Evolutionary conservation across 2,888 invertebrate genomes (phyloP).

Genomic region (Bibio marci): DNA sequence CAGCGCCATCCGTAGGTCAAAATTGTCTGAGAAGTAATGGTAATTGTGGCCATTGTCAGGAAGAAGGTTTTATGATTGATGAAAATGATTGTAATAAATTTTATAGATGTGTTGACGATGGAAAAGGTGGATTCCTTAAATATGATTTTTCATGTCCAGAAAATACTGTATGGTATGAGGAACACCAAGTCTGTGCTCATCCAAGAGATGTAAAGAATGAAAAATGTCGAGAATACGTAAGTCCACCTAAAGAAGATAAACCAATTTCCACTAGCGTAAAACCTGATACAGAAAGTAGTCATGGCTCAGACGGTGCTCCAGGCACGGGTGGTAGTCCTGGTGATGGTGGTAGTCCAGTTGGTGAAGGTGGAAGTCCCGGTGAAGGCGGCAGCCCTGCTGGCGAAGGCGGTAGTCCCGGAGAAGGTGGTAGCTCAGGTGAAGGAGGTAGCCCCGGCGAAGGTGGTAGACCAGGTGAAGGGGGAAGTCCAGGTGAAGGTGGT

Average conservation of each 20-base stretch:
- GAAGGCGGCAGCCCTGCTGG: not conserved
- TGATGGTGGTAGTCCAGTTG: no score
- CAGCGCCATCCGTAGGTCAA: no score
- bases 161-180: slow-evolving; percentile 42
- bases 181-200: slow-evolving; percentile 34
- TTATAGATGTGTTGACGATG: slow-evolving; percentile 35
- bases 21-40: no score
- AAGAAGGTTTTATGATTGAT: slow-evolving; percentile 31
- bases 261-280: not conserved
- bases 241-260: no score
- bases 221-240: slow-evolving; percentile 12
- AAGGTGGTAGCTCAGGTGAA: no score
- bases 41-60: slow-evolving; percentile 16
- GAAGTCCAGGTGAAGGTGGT: not conserved
- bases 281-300: no score
- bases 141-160: slow-evolving; percentile 36
- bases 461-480: no score
- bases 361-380: not conserved
- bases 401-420: no score
- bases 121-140: slow-evolving; percentile 26
- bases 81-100: slow-evolving; percentile 36
- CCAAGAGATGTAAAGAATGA: slow-evolving; percentile 19
- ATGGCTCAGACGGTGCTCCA: no score
- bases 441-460: no score
- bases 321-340: no score